These are phyloP conservation scores for Campylomormyrus numenius DNA, from an alignment of 2,113 vertebrate genomes.

Conservation along the genomic window DNA sequence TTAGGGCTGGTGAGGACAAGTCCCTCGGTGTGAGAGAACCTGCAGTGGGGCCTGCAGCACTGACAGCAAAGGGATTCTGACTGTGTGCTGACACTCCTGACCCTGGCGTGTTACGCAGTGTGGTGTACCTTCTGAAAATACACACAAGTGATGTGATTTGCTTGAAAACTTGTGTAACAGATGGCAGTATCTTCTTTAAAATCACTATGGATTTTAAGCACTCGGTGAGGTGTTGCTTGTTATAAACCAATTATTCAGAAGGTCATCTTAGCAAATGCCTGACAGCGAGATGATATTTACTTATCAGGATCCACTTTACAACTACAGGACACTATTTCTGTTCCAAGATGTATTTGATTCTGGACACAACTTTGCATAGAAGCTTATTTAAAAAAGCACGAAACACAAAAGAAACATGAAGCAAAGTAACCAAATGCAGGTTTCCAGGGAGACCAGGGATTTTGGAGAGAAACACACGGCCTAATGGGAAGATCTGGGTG, in stretches of 20 bases:
- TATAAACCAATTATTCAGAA: conserved; percentile 14
- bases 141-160: background rate
- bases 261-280: background rate
- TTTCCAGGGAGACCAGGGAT: background rate
- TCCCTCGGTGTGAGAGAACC: background rate
- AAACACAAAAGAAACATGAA: conserved; percentile 15
- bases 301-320: conserved; percentile 16
- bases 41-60: background rate
- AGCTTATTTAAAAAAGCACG: background rate
- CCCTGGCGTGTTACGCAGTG: background rate
- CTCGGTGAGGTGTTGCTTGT: conserved; percentile 22
- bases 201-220: conserved; percentile 13
- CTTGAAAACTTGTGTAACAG: background rate
- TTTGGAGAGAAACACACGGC: background rate
- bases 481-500: background rate
- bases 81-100: background rate
- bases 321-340: background rate
- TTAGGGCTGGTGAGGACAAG: background rate
- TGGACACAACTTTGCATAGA: background rate
- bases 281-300: conserved; percentile 5
- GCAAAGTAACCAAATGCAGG: conserved; percentile 2
- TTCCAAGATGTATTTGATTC: background rate
- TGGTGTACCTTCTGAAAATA: background rate
- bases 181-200: background rate
- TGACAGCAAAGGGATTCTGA: background rate